These are phyloP conservation scores for Cepaea hortensis DNA, from an alignment of 2,888 invertebrate species.

Conservation along the genomic window DNA sequence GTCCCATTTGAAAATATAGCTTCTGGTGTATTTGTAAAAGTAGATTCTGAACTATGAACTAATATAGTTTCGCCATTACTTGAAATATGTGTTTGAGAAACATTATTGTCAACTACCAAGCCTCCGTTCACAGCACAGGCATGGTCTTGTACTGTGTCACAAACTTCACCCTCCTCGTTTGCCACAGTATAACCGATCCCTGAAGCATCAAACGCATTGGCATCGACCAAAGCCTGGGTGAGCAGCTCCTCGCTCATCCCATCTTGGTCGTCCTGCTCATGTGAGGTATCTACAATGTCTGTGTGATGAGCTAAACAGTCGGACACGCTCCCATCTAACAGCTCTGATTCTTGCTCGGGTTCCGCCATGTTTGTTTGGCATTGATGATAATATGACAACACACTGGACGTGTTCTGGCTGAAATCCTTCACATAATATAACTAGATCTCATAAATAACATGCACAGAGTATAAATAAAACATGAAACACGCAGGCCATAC, in stretches of 20 bases:
- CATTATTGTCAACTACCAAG: background rate
- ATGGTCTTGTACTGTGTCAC: constrained; percentile 45
- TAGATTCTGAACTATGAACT: constrained; percentile 15
- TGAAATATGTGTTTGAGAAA: background rate
- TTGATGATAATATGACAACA: constrained; percentile 39
- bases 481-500: background rate
- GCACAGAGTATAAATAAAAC: background rate
- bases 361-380: constrained; percentile 71
- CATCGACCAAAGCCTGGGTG: constrained; percentile 40
- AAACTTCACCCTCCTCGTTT: constrained; percentile 32
- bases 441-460: background rate
- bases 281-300: constrained; percentile 28
- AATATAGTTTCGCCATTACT: background rate
- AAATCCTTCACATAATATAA: background rate
- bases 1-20: constrained; percentile 40
- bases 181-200: constrained; percentile 22
- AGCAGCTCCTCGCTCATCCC: constrained; percentile 42
- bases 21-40: constrained; percentile 25
- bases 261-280: constrained; percentile 31
- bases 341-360: constrained; percentile 58
- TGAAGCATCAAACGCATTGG: constrained; percentile 30
- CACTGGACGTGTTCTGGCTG: constrained; percentile 13
- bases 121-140: background rate
- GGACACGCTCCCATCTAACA: constrained; percentile 53
- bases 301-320: constrained; percentile 24